Conservation (phyloP, 2,113 vertebrate species). For the Nibea albiflora region DNA sequence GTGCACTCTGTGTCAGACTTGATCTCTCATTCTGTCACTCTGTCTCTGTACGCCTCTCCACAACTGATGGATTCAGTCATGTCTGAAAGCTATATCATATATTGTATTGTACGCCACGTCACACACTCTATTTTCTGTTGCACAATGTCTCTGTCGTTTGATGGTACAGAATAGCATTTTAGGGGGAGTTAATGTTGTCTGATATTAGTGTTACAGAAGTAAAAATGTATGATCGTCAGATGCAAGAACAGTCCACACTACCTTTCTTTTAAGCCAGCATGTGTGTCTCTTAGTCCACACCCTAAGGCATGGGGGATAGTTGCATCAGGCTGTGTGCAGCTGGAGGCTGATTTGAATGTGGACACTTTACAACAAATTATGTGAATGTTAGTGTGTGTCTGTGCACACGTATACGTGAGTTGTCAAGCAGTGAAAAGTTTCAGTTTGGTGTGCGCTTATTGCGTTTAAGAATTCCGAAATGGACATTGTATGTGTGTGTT, state of each 20-base stretch:
- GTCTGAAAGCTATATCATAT: constrained; percentile 72
- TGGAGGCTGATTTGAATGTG: constrained; percentile 8
- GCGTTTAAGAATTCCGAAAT: neutral
- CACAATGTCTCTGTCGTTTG: constrained; percentile 5
- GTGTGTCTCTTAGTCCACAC: neutral
- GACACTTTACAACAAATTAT: constrained; percentile 7
- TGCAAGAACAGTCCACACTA: neutral
- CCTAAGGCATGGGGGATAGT: neutral
- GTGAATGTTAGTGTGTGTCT: neutral
- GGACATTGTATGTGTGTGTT: constrained; percentile 3
- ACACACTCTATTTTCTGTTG: constrained; percentile 21
- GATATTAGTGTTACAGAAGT: constrained; percentile 6
- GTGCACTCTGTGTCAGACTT: constrained; percentile 78
- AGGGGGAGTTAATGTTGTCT: neutral
- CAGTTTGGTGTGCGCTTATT: neutral
- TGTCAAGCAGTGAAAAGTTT: neutral
- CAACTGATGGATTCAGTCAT: constrained; percentile 67
- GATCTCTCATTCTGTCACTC: constrained; percentile 76
- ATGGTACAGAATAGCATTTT: neutral
- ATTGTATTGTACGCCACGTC: constrained; percentile 51
- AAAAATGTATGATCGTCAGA: constrained; percentile 8
- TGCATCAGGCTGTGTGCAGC: constrained; percentile 21
- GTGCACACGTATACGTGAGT: neutral
- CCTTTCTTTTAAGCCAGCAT: neutral
- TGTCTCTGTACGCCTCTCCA: constrained; percentile 50